Base-by-base conservation (phyloP, 64 coral and sea anemone genomes). In the Actinia tenebrosa region DNA sequence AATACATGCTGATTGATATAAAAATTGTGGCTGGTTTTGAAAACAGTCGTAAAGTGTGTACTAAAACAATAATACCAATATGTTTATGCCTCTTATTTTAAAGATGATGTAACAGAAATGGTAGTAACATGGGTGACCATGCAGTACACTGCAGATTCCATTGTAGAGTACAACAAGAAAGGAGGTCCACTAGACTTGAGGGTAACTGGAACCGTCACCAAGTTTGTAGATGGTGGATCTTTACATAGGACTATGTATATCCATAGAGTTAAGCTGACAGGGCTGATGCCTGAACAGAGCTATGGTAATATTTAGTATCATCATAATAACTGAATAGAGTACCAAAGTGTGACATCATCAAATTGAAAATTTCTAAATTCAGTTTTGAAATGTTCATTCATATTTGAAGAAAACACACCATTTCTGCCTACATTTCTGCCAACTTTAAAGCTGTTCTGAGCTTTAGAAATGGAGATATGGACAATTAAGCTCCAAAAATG, bases 51-150 rank as follows among this genome's bases (percentile, higher is more conserved):
- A 55, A 55, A 37, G 30, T 37, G 30, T 37, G 30, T 37, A 37
- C 30, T 37, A 37, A 37, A 37, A 37, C 30, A 37, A 37, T 54
- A 37, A 37, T 37, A 30, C 19, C 11, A 58, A 18, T 72, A 55
- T 50, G 26, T 16, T n/a, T 72, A 27, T 25, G 20, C 7, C 45
- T 80, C 4, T 88, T 44, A 64, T 19, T 45, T 55, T 69, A 4
- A 45, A 98, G 93, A 92, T 25, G 60, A 98, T 58, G 80, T 89
- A n/a, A 95, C 93, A 79, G 96, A 98, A 72, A 93, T 98, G 93
- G 84, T 98, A 47, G 83, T 98, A 0, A 98, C 96, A 18, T 98
- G 96, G 96, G 60, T 94, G 22, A 95, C 96, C 15, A 50, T 92
- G 45, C 69, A 60, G 3, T 45, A 19, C 19, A 92, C 93, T 9